phyloP scores from a whole-genome alignment of 2,888 invertebrate genomes.

The Thymelicus lineola region DNA sequence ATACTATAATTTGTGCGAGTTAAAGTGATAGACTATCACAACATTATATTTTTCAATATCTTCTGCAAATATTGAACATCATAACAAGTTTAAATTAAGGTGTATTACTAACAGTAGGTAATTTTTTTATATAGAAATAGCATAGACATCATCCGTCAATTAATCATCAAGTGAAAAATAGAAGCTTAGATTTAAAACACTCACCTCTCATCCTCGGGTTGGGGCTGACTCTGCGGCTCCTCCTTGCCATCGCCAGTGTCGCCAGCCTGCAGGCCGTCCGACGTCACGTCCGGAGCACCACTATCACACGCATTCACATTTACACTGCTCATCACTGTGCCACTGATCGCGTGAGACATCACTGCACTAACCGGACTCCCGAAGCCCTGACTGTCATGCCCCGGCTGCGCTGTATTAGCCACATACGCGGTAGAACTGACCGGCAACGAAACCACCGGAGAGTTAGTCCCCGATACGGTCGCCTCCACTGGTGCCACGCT shows the following conservation, averaged over 20 bases:
- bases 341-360: conserved; percentile 79
- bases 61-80: no score
- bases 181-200: conserved; percentile 40
- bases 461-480: conserved; percentile 80
- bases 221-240: conserved; percentile 64
- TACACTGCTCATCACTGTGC: conserved; percentile 76
- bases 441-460: conserved; percentile 80
- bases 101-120: no score
- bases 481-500: conserved; percentile 76
- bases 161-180: neutral
- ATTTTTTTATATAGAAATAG: no score
- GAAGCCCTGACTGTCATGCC: conserved; percentile 79
- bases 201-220: conserved; percentile 83
- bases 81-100: no score
- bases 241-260: conserved; percentile 79
- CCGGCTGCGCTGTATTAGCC: conserved; percentile 64
- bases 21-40: no score
- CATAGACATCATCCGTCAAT: no score
- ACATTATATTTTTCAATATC: no score
- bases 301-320: conserved; percentile 80
- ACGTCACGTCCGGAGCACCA: conserved; percentile 70
- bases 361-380: conserved; percentile 82
- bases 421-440: conserved; percentile 74
- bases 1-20: no score
- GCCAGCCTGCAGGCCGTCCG: conserved; percentile 66